Evolutionary conservation across 2,113 vertebrate species (phyloP).

Genomic region (Rhea pennata): DNA sequence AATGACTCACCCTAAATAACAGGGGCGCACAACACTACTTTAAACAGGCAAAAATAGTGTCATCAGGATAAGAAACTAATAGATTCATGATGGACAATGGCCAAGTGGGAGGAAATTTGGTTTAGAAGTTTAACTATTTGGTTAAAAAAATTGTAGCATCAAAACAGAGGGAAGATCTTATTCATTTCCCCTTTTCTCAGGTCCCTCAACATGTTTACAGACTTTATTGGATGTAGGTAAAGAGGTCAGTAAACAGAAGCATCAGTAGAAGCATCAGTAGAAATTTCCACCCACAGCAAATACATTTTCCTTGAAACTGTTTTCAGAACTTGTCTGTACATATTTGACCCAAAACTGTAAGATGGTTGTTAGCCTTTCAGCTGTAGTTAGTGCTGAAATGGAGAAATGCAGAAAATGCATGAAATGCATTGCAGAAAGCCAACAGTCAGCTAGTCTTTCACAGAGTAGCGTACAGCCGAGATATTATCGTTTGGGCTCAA

Average conservation of each 20-base stretch:
- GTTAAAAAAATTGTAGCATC: not conserved
- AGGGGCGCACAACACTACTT: not conserved
- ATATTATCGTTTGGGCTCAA: not conserved
- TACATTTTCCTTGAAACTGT: not conserved
- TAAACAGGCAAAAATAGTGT: not conserved
- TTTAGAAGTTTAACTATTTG: not conserved
- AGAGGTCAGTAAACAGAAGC: not conserved
- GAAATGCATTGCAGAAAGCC: not conserved
- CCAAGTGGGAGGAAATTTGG: accelerated
- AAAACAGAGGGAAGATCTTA: not conserved
- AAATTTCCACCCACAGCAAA: not conserved
- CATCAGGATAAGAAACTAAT: not conserved
- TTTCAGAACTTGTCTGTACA: not conserved
- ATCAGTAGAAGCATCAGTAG: not conserved
- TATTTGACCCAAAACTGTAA: not conserved
- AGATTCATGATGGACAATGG: not conserved
- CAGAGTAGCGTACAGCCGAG: not conserved
- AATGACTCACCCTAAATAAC: not conserved
- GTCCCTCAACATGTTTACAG: not conserved
- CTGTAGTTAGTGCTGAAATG: not conserved
- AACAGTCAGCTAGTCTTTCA: not conserved
- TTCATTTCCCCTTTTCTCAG: not conserved
- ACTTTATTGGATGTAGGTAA: not conserved
- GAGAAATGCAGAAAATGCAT: not conserved
- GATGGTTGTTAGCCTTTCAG: not conserved